A percentile compares a stretch with the other conserved stretches of the same genome.
These are phyloP conservation scores for Rhorus exstirpatorius DNA, from an alignment of 2,888 invertebrate genomes.

Conservation along the genomic window DNA sequence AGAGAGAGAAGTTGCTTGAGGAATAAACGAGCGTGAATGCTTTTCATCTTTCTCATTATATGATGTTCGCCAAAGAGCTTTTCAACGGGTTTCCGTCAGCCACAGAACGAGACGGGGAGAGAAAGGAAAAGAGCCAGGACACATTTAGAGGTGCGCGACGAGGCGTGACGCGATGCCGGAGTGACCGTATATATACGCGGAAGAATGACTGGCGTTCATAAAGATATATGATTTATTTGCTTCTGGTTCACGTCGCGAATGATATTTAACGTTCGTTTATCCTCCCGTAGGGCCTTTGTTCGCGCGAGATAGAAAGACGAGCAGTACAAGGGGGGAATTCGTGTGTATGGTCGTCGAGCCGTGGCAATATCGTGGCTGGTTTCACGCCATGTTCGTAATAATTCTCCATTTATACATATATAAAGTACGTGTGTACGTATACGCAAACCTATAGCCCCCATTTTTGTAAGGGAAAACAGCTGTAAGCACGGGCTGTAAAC, in stretches of 20 bases:
- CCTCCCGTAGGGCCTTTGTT: constrained; percentile 46
- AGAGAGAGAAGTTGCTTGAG: background rate
- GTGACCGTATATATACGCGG: constrained; percentile 22
- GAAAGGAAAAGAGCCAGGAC: constrained; percentile 29
- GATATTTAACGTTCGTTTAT: constrained; percentile 75
- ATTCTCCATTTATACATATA: background rate
- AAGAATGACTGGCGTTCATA: constrained; percentile 41
- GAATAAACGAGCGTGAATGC: background rate
- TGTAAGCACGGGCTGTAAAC: background rate
- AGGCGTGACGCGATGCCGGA: constrained; percentile 52
- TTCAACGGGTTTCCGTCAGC: constrained; percentile 44
- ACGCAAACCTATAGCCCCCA: background rate
- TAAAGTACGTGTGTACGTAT: background rate
- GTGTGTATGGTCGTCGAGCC: constrained; percentile 35
- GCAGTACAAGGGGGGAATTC: background rate
- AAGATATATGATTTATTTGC: constrained; percentile 73
- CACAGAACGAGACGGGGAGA: background rate
- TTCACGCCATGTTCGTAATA: constrained; percentile 8
- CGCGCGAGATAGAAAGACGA: constrained; percentile 51
- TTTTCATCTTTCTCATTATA: constrained; percentile 32
- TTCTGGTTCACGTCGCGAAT: constrained; percentile 70
- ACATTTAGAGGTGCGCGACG: constrained; percentile 57
- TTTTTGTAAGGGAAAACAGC: background rate
- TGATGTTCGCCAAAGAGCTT: constrained; percentile 43
- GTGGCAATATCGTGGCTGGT: constrained; percentile 8